Evolutionary conservation across 2,113 vertebrate species (phyloP).

Genomic region (Glaucidium brasilianum): DNA sequence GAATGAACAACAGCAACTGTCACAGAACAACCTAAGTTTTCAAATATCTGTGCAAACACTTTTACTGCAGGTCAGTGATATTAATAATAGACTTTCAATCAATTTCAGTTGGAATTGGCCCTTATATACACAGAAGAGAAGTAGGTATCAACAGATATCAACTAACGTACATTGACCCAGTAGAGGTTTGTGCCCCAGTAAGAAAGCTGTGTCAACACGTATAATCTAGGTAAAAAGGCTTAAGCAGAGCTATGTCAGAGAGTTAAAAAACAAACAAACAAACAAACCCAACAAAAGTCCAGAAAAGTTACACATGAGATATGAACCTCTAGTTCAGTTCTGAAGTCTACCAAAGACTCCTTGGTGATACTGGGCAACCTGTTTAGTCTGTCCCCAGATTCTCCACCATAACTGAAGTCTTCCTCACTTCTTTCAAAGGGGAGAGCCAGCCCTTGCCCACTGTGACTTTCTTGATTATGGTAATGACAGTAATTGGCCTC

Average conservation of each 20-base stretch:
- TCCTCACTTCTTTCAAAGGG: neutral
- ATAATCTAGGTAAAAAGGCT: neutral
- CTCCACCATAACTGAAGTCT: neutral
- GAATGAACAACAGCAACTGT: neutral
- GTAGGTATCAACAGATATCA: neutral
- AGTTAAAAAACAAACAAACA: neutral
- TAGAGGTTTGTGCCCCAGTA: neutral
- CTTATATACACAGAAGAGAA: neutral
- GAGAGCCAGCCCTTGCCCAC: neutral
- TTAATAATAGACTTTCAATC: neutral
- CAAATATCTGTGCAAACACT: neutral
- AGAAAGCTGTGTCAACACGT: neutral
- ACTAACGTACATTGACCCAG: neutral
- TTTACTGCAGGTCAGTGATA: neutral
- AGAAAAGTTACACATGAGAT: neutral
- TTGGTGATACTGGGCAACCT: neutral
- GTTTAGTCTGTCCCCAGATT: neutral
- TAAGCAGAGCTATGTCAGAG: neutral
- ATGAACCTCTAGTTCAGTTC: neutral
- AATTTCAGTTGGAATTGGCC: neutral
- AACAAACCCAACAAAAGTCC: no score
- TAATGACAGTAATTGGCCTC: neutral
- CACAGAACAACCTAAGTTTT: neutral
- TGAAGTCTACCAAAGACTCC: neutral
- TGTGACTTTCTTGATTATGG: neutral